A percentile compares a stretch with the other conserved stretches of the same genome.
Evolutionary conservation across 53 echinoderm and acorn worm genomes (phyloP).

Genomic region (Hippasteria phrygiana): DNA sequence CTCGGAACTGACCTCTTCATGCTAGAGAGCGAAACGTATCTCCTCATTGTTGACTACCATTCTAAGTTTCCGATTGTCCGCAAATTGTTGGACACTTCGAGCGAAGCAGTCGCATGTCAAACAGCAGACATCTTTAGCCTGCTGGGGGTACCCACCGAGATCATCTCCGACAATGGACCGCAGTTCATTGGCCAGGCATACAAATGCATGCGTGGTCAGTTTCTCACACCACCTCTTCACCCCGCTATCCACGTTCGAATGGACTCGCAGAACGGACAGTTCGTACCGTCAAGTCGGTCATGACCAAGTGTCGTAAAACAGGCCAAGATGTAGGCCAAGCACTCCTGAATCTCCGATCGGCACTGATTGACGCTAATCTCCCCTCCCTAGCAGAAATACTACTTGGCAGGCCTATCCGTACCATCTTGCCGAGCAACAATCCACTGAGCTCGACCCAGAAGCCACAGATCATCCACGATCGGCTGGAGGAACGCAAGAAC

Average conservation of each 20-base stretch:
- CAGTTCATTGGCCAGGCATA: constrained; percentile 37
- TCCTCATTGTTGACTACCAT: constrained; percentile 23
- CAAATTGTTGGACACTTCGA: constrained; percentile 19
- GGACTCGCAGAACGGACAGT: constrained; percentile 47
- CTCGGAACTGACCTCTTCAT: background rate
- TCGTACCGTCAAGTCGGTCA: constrained; percentile 33
- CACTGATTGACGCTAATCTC: constrained; percentile 28
- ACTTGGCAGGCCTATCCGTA: constrained; percentile 34
- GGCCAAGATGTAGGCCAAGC: constrained; percentile 40
- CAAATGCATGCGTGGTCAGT: constrained; percentile 43
- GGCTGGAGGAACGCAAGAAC: constrained; percentile 26
- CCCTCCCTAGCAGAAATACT: constrained; percentile 61
- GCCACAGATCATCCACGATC: constrained; percentile 32
- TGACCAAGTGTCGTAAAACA: constrained; percentile 54
- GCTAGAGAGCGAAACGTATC: background rate
- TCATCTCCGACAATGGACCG: constrained; percentile 54
- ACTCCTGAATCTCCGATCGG: constrained; percentile 45
- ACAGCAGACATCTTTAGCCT: constrained; percentile 35
- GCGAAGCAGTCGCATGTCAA: constrained; percentile 36
- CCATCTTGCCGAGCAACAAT: constrained; percentile 32
- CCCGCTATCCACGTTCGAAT: constrained; percentile 37
- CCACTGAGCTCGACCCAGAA: constrained; percentile 7
- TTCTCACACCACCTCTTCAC: constrained; percentile 43
- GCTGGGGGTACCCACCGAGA: constrained; percentile 35
- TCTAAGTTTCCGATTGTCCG: background rate